A percentile compares a stretch with the other conserved stretches of the same genome.
Conservation (phyloP, 1,140 invertebrate genomes). For the Leptestheria dahalacensis region DNA sequence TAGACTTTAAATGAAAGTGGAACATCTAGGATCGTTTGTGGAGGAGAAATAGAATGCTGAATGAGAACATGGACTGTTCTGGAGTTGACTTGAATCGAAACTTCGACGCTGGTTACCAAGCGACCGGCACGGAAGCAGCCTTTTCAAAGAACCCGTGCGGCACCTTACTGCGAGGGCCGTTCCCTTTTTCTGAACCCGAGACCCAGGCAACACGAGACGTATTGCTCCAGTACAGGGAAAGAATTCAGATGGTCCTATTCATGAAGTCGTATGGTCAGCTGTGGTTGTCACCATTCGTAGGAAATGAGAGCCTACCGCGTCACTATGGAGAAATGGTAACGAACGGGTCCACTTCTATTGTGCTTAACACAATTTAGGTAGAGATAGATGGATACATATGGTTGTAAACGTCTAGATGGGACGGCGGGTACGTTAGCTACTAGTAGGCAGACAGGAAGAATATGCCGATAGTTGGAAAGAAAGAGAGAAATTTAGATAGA, state of each 20-base stretch:
- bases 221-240: constrained; percentile 30
- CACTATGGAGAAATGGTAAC: constrained; percentile 25
- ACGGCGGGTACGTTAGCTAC: too few species aligned
- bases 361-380: background rate
- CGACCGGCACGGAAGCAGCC: constrained; percentile 38
- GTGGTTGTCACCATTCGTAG: constrained; percentile 70
- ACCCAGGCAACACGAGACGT: constrained; percentile 44
- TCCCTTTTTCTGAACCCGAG: constrained; percentile 83
- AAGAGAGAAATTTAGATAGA: too few species aligned
- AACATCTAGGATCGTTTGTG: constrained; percentile 39
- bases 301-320: constrained; percentile 38
- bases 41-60: constrained; percentile 47
- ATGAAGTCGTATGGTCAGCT: constrained; percentile 81
- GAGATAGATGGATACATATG: too few species aligned
- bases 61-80: constrained; percentile 15
- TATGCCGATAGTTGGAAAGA: too few species aligned
- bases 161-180: constrained; percentile 67
- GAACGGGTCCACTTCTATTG: background rate
- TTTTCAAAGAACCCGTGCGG: constrained; percentile 55
- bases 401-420: too few species aligned
- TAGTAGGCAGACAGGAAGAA: too few species aligned
- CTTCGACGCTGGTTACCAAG: constrained; percentile 39
- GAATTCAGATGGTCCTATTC: constrained; percentile 44
- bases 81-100: constrained; percentile 74
- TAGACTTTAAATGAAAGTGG: too few species aligned